phyloP scores from a whole-genome alignment of 2,113 vertebrate species.

The Morone saxatilis region DNA sequence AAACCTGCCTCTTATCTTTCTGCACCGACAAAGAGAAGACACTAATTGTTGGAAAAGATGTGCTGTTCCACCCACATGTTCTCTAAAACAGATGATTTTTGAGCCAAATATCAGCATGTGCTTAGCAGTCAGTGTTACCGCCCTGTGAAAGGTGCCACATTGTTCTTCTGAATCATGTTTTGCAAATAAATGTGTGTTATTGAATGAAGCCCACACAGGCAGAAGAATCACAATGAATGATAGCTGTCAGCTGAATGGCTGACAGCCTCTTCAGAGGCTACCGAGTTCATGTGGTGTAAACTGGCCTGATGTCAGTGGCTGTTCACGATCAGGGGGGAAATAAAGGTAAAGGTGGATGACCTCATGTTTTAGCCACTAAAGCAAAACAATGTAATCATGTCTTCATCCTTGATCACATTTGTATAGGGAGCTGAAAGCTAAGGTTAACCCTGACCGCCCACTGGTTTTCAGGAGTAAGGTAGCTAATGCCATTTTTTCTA shows the following conservation, averaged over 20 bases:
- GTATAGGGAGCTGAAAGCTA: neutral
- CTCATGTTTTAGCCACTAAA: neutral
- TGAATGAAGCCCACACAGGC: neutral
- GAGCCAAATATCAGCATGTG: constrained; percentile 1
- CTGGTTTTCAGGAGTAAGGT: neutral
- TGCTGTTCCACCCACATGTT: constrained; percentile 26
- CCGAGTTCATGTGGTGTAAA: neutral
- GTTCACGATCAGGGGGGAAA: neutral
- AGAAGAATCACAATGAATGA: neutral
- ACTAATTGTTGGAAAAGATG: constrained; percentile 9
- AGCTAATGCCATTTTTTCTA: neutral
- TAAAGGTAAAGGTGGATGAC: neutral
- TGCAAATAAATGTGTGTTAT: neutral
- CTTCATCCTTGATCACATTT: neutral
- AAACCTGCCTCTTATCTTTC: constrained; percentile 25
- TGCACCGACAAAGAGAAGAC: constrained; percentile 13
- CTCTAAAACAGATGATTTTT: neutral
- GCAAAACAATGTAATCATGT: neutral
- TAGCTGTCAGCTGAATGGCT: neutral
- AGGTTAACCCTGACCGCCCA: neutral
- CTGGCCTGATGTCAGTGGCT: neutral
- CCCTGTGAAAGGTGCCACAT: neutral
- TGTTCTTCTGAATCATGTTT: neutral
- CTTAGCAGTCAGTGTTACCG: constrained; percentile 7
- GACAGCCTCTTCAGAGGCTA: neutral